These are phyloP conservation scores for Ochotona princeps DNA, from an alignment of 2,113 vertebrate genomes.

Conservation along the genomic window DNA sequence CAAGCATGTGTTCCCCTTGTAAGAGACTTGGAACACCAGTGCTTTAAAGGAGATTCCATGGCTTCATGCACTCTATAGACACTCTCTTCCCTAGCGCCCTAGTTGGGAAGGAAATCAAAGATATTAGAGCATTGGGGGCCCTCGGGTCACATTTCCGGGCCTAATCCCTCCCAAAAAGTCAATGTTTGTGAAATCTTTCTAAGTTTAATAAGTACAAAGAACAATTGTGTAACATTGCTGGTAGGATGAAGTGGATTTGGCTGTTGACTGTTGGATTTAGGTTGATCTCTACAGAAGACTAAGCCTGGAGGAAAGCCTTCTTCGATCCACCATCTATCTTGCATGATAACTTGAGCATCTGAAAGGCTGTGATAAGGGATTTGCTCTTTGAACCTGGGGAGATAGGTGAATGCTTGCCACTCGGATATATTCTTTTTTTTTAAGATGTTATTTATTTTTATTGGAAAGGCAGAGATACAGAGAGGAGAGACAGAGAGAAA, in stretches of 20 bases:
- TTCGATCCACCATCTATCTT: not conserved
- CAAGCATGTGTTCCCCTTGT: not conserved
- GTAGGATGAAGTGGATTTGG: not conserved
- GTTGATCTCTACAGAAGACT: not conserved
- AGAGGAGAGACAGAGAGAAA: too few species aligned
- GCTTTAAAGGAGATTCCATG: not conserved
- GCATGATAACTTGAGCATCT: not conserved
- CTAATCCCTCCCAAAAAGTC: not conserved
- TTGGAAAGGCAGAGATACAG: too few species aligned
- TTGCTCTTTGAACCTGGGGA: not conserved
- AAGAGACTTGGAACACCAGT: not conserved
- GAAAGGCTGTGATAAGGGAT: not conserved
- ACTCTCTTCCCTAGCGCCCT: not conserved
- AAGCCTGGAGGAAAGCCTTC: not conserved
- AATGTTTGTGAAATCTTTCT: slow-evolving; percentile 2
- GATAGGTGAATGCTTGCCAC: not conserved
- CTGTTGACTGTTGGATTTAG: not conserved
- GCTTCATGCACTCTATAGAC: not conserved
- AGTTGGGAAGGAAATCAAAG: not conserved
- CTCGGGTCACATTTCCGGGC: not conserved
- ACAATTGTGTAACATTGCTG: not conserved
- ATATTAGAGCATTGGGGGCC: not conserved
- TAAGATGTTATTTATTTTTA: too few species aligned
- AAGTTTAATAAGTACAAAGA: not conserved
- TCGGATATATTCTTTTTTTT: not conserved